phyloP scores from a whole-genome alignment of 1,140 invertebrate species.

The Protaetia brevitarsis region DNA sequence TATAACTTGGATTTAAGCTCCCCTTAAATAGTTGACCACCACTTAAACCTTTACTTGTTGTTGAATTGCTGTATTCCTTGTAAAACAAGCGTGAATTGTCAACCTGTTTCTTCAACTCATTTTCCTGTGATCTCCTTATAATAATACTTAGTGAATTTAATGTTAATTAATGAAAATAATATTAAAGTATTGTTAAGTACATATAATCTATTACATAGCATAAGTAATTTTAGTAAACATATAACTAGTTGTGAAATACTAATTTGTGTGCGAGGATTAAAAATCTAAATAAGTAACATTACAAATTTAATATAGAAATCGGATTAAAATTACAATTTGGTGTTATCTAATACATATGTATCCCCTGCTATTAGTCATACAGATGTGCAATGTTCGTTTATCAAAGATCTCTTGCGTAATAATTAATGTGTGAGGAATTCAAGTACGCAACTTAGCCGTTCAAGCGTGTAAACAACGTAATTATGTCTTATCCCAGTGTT shows the following conservation, averaged over 20 bases:
- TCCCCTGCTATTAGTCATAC: background rate
- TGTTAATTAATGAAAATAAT: too few species aligned
- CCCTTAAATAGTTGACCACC: too few species aligned
- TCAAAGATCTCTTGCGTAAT: background rate
- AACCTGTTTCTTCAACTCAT: background rate
- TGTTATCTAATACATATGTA: too few species aligned
- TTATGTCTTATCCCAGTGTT: constrained; percentile 7
- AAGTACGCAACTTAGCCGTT: background rate
- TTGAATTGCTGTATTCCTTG: too few species aligned
- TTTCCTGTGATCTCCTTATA: constrained; percentile 15
- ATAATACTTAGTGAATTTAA: background rate
- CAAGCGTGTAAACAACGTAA: background rate
- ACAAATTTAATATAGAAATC: too few species aligned
- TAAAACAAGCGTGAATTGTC: background rate
- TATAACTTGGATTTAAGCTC: background rate
- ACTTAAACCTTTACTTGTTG: too few species aligned
- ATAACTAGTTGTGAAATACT: too few species aligned
- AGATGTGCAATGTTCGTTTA: background rate
- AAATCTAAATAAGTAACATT: too few species aligned
- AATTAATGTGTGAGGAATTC: background rate
- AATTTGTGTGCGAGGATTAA: too few species aligned
- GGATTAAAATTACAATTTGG: too few species aligned
- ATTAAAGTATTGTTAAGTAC: background rate
- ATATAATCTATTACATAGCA: too few species aligned
- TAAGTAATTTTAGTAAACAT: too few species aligned